Conservation (phyloP, 1,140 invertebrate genomes). For the Phenacoccus solenopsis region DNA sequence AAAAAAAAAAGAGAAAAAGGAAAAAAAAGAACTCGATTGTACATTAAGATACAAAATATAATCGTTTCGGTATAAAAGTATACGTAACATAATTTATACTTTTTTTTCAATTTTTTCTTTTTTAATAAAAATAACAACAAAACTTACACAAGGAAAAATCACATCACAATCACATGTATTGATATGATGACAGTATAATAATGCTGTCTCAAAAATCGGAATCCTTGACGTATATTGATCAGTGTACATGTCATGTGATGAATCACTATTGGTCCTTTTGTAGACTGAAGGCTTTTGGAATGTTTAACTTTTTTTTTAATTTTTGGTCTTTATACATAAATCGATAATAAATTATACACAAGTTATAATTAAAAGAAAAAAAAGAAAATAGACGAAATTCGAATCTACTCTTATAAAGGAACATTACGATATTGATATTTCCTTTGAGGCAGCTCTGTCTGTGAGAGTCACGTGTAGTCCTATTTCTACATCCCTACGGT, state of each 20-base stretch:
- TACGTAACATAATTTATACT: conserved; percentile 2
- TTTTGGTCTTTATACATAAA: neutral
- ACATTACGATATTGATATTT: conserved; percentile 16
- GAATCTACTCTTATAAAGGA: conserved; percentile 7
- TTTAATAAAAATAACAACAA: conserved; percentile 17
- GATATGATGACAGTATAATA: conserved; percentile 9
- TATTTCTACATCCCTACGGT: neutral
- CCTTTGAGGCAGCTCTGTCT: conserved; percentile 3
- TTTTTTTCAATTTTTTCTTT: conserved; percentile 7
- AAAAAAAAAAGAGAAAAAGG: neutral
- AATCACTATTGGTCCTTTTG: conserved; percentile 15
- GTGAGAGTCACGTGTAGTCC: neutral
- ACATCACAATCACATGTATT: conserved; percentile 18
- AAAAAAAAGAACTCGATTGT: conserved; percentile 8
- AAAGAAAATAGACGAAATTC: neutral
- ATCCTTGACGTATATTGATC: neutral
- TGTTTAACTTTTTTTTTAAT: conserved; percentile 13
- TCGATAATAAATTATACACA: conserved; percentile 1
- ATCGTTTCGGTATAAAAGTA: conserved; percentile 6
- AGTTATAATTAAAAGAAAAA: neutral
- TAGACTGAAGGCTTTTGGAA: conserved; percentile 16
- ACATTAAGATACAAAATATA: conserved; percentile 10
- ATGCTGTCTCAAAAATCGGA: conserved; percentile 12
- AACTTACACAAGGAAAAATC: conserved; percentile 14
- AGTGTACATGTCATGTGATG: conserved; percentile 13